Evolutionary conservation across 2,888 invertebrate species (phyloP), one percentile per base, ranked within the genome.

Genomic region (Cetonia aurata): DNA sequence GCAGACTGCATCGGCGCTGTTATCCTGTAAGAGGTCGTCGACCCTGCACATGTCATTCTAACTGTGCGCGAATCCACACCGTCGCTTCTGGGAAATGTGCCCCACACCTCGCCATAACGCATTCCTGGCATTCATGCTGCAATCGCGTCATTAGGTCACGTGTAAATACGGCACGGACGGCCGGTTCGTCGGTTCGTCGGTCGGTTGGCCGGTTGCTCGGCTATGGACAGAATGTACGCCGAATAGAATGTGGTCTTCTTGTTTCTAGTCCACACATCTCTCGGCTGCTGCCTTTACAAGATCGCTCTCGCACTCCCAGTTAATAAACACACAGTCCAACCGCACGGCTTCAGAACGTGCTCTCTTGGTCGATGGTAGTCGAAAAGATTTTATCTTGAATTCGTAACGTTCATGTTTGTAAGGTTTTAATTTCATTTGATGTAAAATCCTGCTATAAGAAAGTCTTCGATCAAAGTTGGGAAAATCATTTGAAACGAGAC

Each of bases 1-100:
- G 67, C 67, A 55, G 55, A 56, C 55, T 67, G 55, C 56, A 67
- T 67, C 42, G 56, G 41, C 67, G 67, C 62, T 62, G 48, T 67
- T 67, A 67, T 67, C 67, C 67, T 67, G 67, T 67, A 59, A 82
- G 82, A 84, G 86, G 85, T 86, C 86, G 84, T 83, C 85, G 86
- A 87, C 86, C 80, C 76, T 75, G 80, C 80, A 80, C 81, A 83
- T 82, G 82, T 82, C 82, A 83, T 83, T 83, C 82, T 83, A 83
- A 83, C 83, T 83, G 83, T 83, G 81, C 80, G 80, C 77, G 72
- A 77, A 81, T 81, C 77, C 78, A 76, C 84, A 84, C 82, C 85
- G 84, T 84, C 86, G 83, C 86, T 86, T 86, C 86, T 83, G 83
- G 83, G 86, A 86, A 86, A 82, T 80, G 83, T 83, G 82, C 83